These are phyloP conservation scores for Coregonus clupeaformis DNA, from an alignment of 2,113 vertebrate genomes.

Conservation along the genomic window DNA sequence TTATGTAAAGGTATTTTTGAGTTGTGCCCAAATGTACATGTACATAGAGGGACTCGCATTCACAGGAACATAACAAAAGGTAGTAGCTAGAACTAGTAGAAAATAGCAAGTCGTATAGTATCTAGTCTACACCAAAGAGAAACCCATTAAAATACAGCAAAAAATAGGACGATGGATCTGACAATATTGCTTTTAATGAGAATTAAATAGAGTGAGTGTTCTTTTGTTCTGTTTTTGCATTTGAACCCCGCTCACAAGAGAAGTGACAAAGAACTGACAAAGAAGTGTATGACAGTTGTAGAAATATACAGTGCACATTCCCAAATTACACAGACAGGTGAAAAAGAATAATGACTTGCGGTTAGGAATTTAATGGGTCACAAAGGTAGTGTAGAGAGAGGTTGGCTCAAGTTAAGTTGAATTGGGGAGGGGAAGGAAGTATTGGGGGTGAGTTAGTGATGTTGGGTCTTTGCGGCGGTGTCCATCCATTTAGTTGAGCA, in stretches of 20 bases:
- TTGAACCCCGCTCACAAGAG: not conserved
- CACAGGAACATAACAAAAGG: too few relatives aligned
- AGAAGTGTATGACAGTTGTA: not conserved
- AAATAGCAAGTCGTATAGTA: too few relatives aligned
- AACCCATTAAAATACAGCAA: too few relatives aligned
- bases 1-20: too few relatives aligned
- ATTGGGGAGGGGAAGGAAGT: not conserved
- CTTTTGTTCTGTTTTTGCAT: not conserved
- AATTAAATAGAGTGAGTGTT: not conserved
- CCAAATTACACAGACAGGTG: conserved; percentile 5
- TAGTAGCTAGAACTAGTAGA: too few relatives aligned
- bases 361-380: conserved; percentile 9
- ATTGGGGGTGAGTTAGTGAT: conserved; percentile 4
- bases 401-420: not conserved
- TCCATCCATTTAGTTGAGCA: conserved; percentile 68
- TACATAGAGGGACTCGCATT: too few relatives aligned
- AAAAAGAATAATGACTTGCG: conserved; percentile 2
- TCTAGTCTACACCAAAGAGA: too few relatives aligned
- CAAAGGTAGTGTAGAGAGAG: not conserved
- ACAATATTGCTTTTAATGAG: conserved; percentile 24
- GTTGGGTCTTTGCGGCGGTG: conserved; percentile 10
- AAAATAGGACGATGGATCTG: not conserved
- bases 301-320: conserved; percentile 3
- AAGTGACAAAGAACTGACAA: not conserved
- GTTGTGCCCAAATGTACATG: too few relatives aligned